Conservation (phyloP, 30 jellyfish, hydroid and myxozoan species). For the Hydractinia echinata region DNA sequence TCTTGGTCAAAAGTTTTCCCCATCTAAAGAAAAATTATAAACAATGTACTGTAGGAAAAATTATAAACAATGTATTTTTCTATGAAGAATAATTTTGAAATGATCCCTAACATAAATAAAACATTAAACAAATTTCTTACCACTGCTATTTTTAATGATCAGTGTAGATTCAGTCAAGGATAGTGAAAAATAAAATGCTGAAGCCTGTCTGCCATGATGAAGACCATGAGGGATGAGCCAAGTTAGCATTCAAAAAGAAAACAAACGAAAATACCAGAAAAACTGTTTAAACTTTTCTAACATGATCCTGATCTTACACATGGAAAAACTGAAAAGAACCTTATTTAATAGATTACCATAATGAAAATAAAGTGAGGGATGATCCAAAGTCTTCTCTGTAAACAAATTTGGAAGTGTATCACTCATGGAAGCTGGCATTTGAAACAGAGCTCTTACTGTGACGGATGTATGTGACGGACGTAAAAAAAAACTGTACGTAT, state of each 20-base stretch:
- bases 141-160: background rate
- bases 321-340: constrained; percentile 7
- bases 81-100: constrained; percentile 3
- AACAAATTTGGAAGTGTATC: background rate
- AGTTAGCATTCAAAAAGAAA: constrained; percentile 15
- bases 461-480: constrained; percentile 12
- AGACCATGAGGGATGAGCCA: constrained; percentile 20
- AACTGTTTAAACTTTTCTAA: background rate
- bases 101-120: background rate
- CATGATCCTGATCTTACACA: constrained; percentile 1
- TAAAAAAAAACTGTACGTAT: no score
- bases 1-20: constrained; percentile 16
- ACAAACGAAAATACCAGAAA: constrained; percentile 12
- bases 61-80: background rate
- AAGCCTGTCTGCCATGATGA: constrained; percentile 13
- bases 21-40: constrained; percentile 4
- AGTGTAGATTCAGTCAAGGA: background rate
- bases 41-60: background rate
- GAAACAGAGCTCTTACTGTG: background rate
- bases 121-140: background rate
- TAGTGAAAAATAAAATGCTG: constrained; percentile 1
- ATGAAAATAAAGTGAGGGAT: background rate
- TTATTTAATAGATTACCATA: background rate
- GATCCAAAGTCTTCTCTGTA: constrained; percentile 3
- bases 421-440: constrained; percentile 10